Conservation (phyloP, 2,797 vertebrate genomes). For the Spheniscus humboldti region DNA sequence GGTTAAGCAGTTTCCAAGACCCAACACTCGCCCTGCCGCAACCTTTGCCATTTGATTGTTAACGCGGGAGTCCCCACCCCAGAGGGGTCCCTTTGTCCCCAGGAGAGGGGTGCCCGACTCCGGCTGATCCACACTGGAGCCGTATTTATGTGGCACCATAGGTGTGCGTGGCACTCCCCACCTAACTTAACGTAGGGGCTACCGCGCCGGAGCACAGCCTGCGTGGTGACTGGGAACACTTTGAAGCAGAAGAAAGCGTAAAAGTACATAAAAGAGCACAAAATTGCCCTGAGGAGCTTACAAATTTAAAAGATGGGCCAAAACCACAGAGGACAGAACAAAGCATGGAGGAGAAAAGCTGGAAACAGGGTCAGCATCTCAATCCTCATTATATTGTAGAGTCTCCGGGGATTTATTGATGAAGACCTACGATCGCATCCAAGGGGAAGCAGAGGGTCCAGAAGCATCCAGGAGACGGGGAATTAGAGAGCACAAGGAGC, state of each 20-base stretch:
- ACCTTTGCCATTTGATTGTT: background rate
- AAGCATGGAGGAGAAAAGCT: background rate
- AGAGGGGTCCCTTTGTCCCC: background rate
- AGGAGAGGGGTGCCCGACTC: background rate
- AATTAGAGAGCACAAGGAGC: background rate
- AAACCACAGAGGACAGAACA: background rate
- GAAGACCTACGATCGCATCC: background rate
- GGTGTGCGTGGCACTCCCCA: background rate
- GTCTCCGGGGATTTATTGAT: background rate
- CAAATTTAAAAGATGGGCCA: background rate
- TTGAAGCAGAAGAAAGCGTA: background rate
- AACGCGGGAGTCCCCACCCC: background rate
- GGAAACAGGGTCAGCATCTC: background rate
- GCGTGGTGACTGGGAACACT: rapidly evolving
- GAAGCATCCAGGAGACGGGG: background rate
- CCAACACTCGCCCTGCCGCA: background rate
- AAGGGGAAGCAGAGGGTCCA: background rate
- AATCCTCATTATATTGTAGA: background rate
- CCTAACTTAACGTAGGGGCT: background rate
- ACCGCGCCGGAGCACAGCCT: rapidly evolving
- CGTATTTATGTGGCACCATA: rapidly evolving
- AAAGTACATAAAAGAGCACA: background rate
- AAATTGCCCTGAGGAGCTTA: background rate
- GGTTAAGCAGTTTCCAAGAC: background rate
- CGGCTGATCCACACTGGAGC: background rate